Base-by-base conservation (phyloP, 2,797 vertebrate genomes). In the Pseudochromis fuscus region DNA sequence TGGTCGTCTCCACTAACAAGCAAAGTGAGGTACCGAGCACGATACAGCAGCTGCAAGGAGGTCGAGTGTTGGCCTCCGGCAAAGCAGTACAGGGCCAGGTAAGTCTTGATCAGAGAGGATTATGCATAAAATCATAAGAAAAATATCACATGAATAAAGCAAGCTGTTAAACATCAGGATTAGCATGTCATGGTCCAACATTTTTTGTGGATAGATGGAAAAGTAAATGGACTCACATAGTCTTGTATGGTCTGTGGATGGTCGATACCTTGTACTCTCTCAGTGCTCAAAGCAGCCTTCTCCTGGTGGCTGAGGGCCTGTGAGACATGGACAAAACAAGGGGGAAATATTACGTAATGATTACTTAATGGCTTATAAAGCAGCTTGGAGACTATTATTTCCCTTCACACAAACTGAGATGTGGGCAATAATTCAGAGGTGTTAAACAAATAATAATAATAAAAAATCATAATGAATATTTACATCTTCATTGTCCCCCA, bases 171-270 rank as follows among this genome's bases (percentile, higher is more conserved):
- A 37, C 13, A 37, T 13, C 8, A 31, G n/a, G 7, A 33, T 23
- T n/a, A 56, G 49, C 2, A 15, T 11, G 1, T 25, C 48, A 19
- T 16, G 7, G 5, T 38, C 35, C 35, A 37, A 15, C 3, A 37
- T 3, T 4, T 18, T n/a, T 33, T 37, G 15, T 46, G 38, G 16
- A 42, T 23, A 0, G 1, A 61, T 64, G n/a, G 60, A 35, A 65
- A 53, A 7, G 16, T 57, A 6, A 42, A 12, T 12, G 63, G 59
- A 95, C 96, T 95, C 79, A 98, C 97, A 2, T 98, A 98, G 95
- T 98, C 97, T 71, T 96, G 96, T 74, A 97, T 95, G 15, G 96
- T 98, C 88, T 96, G 96, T 67, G 97, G 97, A 78, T 98, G 96
- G 42, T 99, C 97, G 0, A 97, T 94, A 27, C 97, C 95, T 79